These are phyloP conservation scores for Drosophila infuscata DNA, from an alignment of 2,888 invertebrate genomes.

Conservation along the genomic window DNA sequence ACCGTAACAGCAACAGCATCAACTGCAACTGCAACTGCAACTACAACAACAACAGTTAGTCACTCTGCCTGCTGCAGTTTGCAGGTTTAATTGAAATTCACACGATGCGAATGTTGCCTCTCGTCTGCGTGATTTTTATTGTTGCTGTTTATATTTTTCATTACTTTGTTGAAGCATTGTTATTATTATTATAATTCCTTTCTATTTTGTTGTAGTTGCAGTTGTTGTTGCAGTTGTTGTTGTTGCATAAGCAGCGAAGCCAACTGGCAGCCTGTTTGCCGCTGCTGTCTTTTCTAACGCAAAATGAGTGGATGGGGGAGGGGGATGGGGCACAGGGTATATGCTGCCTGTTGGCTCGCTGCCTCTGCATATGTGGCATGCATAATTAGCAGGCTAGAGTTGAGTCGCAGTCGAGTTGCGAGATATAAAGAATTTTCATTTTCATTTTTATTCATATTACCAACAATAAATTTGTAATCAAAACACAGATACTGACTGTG, in stretches of 20 bases:
- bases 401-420: conserved; percentile 40
- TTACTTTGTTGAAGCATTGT: conserved; percentile 66
- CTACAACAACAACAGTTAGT: conserved; percentile 19
- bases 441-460: conserved; percentile 74
- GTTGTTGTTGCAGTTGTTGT: conserved; percentile 38
- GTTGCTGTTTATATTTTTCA: conserved; percentile 44
- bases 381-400: conserved; percentile 73
- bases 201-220: conserved; percentile 46
- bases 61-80: conserved; percentile 24
- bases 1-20: conserved; percentile 12
- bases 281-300: conserved; percentile 50
- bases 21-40: conserved; percentile 1
- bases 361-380: conserved; percentile 73
- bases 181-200: conserved; percentile 77
- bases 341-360: conserved; percentile 19
- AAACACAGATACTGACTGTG: conserved; percentile 38
- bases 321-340: neutral
- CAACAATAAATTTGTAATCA: conserved; percentile 78
- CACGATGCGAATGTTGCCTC: conserved; percentile 74
- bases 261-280: conserved; percentile 48
- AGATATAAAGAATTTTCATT: conserved; percentile 63
- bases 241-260: conserved; percentile 62
- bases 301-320: conserved; percentile 3
- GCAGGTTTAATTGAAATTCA: conserved; percentile 82
- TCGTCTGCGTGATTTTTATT: conserved; percentile 64